phyloP scores from a whole-genome alignment of 2,888 invertebrate species.

The Drosophila robusta region DNA sequence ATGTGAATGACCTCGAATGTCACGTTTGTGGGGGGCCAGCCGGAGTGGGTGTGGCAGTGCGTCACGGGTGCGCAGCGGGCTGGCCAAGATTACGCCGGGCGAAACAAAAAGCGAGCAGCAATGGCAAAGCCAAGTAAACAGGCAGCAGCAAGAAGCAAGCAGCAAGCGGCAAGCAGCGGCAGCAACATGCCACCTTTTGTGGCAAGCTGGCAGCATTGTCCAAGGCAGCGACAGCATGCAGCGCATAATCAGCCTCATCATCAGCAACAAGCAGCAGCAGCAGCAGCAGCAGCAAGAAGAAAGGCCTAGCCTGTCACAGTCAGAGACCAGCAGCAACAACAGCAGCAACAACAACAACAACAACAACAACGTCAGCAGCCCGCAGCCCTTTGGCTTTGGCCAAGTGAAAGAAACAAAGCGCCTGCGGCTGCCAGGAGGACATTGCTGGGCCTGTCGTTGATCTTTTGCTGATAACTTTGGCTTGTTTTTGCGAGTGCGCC shows the following conservation, averaged over 20 bases:
- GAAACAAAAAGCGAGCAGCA: conserved; percentile 64
- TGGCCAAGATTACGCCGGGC: neutral
- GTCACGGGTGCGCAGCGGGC: no score
- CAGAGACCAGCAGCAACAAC: conserved; percentile 41
- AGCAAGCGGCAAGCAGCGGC: conserved; percentile 6
- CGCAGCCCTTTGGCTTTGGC: conserved; percentile 57
- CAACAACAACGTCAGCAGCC: conserved; percentile 34
- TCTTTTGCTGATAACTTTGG: conserved; percentile 81
- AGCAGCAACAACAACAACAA: conserved; percentile 4
- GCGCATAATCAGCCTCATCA: conserved; percentile 65
- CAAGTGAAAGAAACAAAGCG: conserved; percentile 64
- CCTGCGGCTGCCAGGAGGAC: conserved; percentile 59
- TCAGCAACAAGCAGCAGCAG: conserved; percentile 42
- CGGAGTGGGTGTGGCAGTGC: neutral
- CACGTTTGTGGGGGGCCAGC: conserved; percentile 61
- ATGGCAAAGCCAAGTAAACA: conserved; percentile 50
- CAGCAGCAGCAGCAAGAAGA: conserved; percentile 43
- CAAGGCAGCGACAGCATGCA: conserved; percentile 56
- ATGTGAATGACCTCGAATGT: conserved; percentile 84
- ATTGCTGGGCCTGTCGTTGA: conserved; percentile 63
- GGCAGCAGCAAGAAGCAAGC: conserved; percentile 18
- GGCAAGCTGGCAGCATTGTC: conserved; percentile 53
- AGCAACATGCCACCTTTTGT: conserved; percentile 48
- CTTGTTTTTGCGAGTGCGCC: conserved; percentile 56
- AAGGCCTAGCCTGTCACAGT: conserved; percentile 50